These are phyloP conservation scores for Okamejei kenojei DNA, from an alignment of 2,797 vertebrate species.

Conservation along the genomic window DNA sequence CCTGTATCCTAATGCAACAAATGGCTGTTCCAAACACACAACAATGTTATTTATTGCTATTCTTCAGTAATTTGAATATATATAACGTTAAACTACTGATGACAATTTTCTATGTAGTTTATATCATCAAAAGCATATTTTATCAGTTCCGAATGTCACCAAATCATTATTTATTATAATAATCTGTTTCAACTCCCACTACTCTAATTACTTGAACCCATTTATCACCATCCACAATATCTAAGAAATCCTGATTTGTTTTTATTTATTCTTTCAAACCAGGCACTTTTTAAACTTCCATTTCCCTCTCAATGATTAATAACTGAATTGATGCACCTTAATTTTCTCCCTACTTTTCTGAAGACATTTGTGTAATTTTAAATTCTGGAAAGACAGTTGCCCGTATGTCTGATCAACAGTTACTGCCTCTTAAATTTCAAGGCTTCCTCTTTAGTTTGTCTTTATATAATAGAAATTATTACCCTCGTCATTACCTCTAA, in stretches of 20 bases:
- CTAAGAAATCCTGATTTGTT: neutral
- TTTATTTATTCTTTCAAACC: neutral
- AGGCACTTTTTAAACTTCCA: neutral
- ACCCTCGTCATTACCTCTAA: neutral
- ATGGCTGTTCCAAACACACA: neutral
- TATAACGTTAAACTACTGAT: constrained; percentile 5
- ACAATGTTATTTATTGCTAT: neutral
- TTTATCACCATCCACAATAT: neutral
- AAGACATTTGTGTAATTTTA: neutral
- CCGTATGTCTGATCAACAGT: neutral
- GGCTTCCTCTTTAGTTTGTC: neutral
- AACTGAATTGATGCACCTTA: no score
- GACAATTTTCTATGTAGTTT: neutral
- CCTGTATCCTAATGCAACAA: neutral
- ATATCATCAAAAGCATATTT: neutral
- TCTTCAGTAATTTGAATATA: neutral
- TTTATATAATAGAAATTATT: neutral
- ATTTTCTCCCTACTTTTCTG: neutral
- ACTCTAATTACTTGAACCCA: neutral
- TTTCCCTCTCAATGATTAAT: no score
- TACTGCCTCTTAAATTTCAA: neutral
- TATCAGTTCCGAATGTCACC: neutral
- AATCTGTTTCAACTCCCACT: neutral
- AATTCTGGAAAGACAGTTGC: neutral
- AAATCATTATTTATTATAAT: neutral